phyloP scores from a whole-genome alignment of 2,888 invertebrate species.

The Drosophila kambysellisi region DNA sequence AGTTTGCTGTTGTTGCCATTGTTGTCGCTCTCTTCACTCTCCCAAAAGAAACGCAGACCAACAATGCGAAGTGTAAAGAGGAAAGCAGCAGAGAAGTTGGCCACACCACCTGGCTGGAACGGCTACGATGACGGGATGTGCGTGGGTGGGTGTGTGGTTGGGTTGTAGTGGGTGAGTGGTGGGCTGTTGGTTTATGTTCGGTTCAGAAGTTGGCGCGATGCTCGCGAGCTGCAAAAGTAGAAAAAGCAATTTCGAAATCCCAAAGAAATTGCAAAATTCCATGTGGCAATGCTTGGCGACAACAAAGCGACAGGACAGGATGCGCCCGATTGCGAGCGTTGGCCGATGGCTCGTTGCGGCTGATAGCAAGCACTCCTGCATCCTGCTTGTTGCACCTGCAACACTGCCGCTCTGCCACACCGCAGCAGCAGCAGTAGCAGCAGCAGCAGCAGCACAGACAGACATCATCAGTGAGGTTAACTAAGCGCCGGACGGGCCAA shows the following conservation, averaged over 20 bases:
- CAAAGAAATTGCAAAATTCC: constrained; percentile 82
- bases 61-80: constrained; percentile 49
- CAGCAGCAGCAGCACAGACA: constrained; percentile 12
- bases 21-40: constrained; percentile 23
- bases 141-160: constrained; percentile 5
- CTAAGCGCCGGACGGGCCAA: constrained; percentile 62
- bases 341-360: constrained; percentile 44
- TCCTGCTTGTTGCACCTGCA: constrained; percentile 56
- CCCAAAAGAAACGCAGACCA: constrained; percentile 71
- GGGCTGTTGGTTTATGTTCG: constrained; percentile 11
- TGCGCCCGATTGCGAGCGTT: constrained; percentile 23
- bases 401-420: constrained; percentile 32
- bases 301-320: constrained; percentile 39
- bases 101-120: constrained; percentile 50
- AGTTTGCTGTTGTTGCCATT: background rate
- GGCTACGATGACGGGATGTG: constrained; percentile 33
- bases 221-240: constrained; percentile 69
- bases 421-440: constrained; percentile 12
- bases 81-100: background rate
- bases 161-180: background rate
- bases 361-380: constrained; percentile 49
- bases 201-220: constrained; percentile 50
- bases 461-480: constrained; percentile 65
- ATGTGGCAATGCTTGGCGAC: constrained; percentile 61
- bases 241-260: constrained; percentile 82